Percentiles rank a stretch among this genome's conserved stretches.
These are phyloP conservation scores for Cyclargus thomasi DNA, from an alignment of 1,140 invertebrate species.

Conservation along the genomic window DNA sequence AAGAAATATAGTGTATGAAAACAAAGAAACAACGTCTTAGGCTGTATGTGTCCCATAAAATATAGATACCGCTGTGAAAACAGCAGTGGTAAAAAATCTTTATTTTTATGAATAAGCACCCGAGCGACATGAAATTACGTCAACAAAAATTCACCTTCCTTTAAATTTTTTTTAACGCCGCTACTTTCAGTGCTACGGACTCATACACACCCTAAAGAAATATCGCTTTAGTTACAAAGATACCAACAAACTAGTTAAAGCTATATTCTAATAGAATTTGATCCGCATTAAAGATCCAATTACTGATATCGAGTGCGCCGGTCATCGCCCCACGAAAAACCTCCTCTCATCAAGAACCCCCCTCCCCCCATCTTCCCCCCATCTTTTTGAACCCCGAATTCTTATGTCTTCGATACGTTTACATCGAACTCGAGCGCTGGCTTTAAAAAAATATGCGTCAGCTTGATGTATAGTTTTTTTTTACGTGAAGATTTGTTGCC, in stretches of 20 bases:
- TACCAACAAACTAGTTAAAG: conserved; percentile 4
- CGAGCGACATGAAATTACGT: too few species aligned
- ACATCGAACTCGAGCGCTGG: conserved; percentile 19
- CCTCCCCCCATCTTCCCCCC: conserved; percentile 55
- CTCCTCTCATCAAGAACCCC: conserved; percentile 68
- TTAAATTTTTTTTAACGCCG: too few species aligned
- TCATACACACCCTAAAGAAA: too few species aligned
- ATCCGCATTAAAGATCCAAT: conserved; percentile 44
- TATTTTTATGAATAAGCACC: too few species aligned
- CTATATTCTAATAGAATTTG: conserved; percentile 20
- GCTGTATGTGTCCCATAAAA: too few species aligned
- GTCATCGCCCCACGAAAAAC: conserved; percentile 68
- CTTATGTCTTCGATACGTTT: conserved; percentile 41
- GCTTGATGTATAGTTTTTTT: not conserved
- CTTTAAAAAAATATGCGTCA: not conserved
- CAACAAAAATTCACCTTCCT: too few species aligned
- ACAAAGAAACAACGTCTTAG: too few species aligned
- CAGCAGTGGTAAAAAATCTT: too few species aligned
- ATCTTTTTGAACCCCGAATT: conserved; percentile 65
- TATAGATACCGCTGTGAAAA: too few species aligned
- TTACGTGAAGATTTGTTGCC: not conserved
- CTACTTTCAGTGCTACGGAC: too few species aligned
- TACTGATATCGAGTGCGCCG: conserved; percentile 65
- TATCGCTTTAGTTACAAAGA: too few species aligned
- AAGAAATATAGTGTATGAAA: too few species aligned